Conservation (phyloP, 2,113 vertebrate species). For the Sporophila hypoxantha region DNA sequence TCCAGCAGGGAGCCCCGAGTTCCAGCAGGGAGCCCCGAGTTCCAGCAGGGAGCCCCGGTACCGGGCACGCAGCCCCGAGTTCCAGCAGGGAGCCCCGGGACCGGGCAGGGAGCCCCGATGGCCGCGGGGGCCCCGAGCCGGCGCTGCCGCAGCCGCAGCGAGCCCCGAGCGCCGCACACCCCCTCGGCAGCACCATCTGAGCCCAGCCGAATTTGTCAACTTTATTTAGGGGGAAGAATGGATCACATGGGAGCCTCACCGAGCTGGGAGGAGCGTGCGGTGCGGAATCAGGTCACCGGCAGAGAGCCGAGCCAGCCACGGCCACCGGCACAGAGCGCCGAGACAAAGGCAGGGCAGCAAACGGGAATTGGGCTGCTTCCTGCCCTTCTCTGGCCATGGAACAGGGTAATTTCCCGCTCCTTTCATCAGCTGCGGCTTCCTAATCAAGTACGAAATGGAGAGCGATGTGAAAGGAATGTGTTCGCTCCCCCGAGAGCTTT, state of each 20-base stretch:
- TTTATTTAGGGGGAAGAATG: slow-evolving; percentile 58
- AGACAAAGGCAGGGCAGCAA: background rate
- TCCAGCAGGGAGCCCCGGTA: no score
- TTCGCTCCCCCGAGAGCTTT: background rate
- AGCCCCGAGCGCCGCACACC: background rate
- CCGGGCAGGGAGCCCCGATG: background rate
- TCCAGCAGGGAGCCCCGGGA: background rate
- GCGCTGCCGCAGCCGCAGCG: background rate
- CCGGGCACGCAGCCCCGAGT: background rate
- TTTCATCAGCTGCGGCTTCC: background rate
- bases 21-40: background rate
- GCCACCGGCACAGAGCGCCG: background rate
- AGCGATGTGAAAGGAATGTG: background rate
- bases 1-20: background rate
- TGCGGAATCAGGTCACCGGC: slow-evolving; percentile 48
- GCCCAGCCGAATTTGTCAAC: slow-evolving; percentile 50
- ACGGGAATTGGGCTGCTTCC: background rate
- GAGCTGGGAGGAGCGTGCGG: slow-evolving; percentile 43
- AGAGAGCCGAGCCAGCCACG: background rate
- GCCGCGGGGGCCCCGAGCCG: background rate
- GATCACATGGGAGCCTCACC: slow-evolving; percentile 44
- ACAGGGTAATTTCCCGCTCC: background rate
- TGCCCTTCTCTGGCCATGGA: background rate
- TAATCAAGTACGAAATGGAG: background rate
- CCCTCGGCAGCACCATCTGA: slow-evolving; percentile 29